Conservation (phyloP, 1,140 invertebrate species). For the Glomeris maerens region DNA sequence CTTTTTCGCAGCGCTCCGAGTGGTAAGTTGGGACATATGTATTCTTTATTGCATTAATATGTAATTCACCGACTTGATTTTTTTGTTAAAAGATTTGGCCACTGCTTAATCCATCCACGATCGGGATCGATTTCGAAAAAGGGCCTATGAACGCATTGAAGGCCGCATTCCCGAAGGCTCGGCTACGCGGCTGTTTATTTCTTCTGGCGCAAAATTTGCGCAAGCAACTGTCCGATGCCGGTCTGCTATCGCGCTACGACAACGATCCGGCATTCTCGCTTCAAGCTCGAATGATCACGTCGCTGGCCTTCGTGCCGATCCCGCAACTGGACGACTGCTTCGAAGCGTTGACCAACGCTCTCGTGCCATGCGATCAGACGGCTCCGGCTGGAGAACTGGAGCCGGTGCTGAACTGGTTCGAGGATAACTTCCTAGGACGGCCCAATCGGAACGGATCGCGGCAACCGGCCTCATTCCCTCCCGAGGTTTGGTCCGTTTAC, state of each 20-base stretch:
- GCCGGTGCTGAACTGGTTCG: slow-evolving; percentile 14
- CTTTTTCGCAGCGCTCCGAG: too few relatives aligned
- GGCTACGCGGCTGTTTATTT: too few relatives aligned
- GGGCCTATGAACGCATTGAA: too few relatives aligned
- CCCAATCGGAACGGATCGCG: slow-evolving; percentile 11
- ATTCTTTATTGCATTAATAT: too few relatives aligned
- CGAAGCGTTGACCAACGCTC: slow-evolving; percentile 12
- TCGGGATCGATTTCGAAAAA: too few relatives aligned
- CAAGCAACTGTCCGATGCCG: slow-evolving; percentile 10
- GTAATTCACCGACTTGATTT: too few relatives aligned
- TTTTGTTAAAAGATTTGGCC: too few relatives aligned
- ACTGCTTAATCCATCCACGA: too few relatives aligned
- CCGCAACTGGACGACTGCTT: slow-evolving; percentile 11
- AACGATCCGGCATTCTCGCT: slow-evolving; percentile 13
- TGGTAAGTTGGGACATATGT: too few relatives aligned
- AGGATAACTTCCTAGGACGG: slow-evolving; percentile 13
- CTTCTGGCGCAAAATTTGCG: slow-evolving; percentile 14
- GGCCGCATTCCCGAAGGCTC: too few relatives aligned
- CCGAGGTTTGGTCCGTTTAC: slow-evolving; percentile 18
- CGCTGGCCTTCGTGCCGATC: slow-evolving; percentile 13
- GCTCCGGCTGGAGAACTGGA: slow-evolving; percentile 6
- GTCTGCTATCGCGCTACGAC: slow-evolving; percentile 13
- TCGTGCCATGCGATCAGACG: too few relatives aligned
- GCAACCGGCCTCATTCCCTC: too few relatives aligned
- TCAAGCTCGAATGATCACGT: slow-evolving; percentile 14